Evolutionary conservation across 2,797 vertebrate genomes (phyloP), one percentile per base, ranked within the genome.

Genomic region (Sparus aurata): DNA sequence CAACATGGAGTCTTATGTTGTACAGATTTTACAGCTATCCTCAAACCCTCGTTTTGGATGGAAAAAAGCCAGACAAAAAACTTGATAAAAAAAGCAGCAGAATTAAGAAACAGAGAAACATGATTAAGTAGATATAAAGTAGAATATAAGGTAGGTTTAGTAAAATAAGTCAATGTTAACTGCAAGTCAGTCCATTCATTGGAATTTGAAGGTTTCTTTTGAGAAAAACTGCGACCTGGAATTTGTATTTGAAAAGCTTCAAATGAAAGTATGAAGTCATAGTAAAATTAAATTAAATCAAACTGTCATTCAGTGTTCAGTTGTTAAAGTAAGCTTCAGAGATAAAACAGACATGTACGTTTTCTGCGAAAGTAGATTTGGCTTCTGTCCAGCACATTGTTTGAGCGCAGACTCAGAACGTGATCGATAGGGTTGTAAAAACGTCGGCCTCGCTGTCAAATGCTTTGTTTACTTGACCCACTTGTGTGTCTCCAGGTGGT

Each of bases 401-500:
- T 70, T 74, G 69, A 55, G 53, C 9, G 18, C 74, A 52, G 54
- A 60, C 12, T 62, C 12, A 45, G 55, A 69, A 45, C 27, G 49
- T 88, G 84, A 90, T 85, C 27, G 45, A 84, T 62, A 8, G 66
- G 61, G 73, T 55, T 59, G 70, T 86, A 77, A 90, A 86, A 79
- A 73, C 23, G 73, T 83, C 82, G 55, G 17, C 61, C 17, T 22
- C 41, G 38, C 46, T 27, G 71, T 80, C 81, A 20, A 67, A 77
- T 30, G 71, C 68, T 73, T 34, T 81, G 72, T 85, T 85, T 83
- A 75, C 80, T 62, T 84, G 83, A 88, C 70, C 82, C 75, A 58
- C 74, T 70, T 85, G 64, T 81, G 67, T 87, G 75, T 80, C 52
- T 84, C 25, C 90, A 99, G 98, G 97, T 99, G 85, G 97, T 99